These are phyloP conservation scores for Drosophila algonquin DNA, from an alignment of 2,888 invertebrate species.

Conservation along the genomic window DNA sequence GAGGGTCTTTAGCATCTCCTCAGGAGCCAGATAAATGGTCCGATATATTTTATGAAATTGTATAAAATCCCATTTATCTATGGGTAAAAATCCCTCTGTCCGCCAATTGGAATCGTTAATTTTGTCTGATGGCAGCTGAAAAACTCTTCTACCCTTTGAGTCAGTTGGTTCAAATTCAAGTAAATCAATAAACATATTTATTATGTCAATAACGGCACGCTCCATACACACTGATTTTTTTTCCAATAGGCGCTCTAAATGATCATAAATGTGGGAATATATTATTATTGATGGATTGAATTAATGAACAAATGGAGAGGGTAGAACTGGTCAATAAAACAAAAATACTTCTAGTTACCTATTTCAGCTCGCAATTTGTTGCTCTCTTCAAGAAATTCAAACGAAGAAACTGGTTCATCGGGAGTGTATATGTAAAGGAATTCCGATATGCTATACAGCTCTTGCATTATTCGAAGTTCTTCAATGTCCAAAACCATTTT, in stretches of 20 bases:
- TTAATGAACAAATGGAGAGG: no score
- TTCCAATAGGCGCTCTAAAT: conserved; percentile 85
- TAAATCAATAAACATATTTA: conserved; percentile 89
- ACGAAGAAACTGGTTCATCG: conserved; percentile 86
- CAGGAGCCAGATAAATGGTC: conserved; percentile 77
- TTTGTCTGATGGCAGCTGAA: conserved; percentile 87
- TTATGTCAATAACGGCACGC: conserved; percentile 90
- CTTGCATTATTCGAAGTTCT: conserved; percentile 89
- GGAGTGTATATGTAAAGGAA: conserved; percentile 88
- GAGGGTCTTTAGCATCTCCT: conserved; percentile 66
- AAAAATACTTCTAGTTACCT: conserved; percentile 48
- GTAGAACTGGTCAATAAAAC: not conserved
- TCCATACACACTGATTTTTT: conserved; percentile 88
- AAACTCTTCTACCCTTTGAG: conserved; percentile 86
- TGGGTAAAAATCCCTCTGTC: conserved; percentile 79
- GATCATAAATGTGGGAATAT: no score
- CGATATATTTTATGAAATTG: conserved; percentile 82
- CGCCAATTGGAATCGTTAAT: conserved; percentile 83
- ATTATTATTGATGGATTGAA: no score
- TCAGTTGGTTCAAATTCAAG: conserved; percentile 78
- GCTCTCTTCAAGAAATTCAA: conserved; percentile 87
- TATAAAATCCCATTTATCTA: conserved; percentile 83
- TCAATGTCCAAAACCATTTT: conserved; percentile 88
- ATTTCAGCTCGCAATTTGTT: conserved; percentile 84
- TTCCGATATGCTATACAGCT: conserved; percentile 87